These are phyloP conservation scores for Burhinus bistriatus DNA, from an alignment of 2,113 vertebrate genomes.

Conservation along the genomic window DNA sequence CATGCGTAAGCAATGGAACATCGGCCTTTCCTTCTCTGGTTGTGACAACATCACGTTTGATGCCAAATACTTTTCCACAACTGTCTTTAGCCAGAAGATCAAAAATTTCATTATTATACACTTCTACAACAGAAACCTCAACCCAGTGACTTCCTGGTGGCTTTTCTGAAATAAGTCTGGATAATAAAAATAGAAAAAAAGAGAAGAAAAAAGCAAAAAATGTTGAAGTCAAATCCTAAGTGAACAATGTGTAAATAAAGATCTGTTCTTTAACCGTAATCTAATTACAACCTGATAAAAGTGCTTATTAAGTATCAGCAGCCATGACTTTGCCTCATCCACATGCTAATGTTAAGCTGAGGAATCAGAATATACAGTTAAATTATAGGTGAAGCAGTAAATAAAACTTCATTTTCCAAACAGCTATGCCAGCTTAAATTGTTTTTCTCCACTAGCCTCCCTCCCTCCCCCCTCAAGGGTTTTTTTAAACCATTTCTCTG, in stretches of 20 bases:
- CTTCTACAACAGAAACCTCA: constrained; percentile 83
- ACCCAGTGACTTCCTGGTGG: constrained; percentile 69
- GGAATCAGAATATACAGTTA: background rate
- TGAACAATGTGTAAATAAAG: background rate
- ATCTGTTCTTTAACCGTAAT: background rate
- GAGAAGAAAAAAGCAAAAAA: background rate
- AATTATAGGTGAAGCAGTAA: background rate
- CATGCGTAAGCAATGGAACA: constrained; percentile 64
- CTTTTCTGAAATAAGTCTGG: constrained; percentile 83
- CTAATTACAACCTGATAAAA: background rate
- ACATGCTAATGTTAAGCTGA: background rate
- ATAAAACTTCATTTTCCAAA: constrained; percentile 8
- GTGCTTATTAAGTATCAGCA: background rate
- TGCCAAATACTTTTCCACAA: constrained; percentile 16
- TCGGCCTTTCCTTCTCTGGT: constrained; percentile 74
- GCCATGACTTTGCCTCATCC: background rate
- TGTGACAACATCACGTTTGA: constrained; percentile 74
- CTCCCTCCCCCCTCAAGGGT: background rate
- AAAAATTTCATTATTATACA: constrained; percentile 85
- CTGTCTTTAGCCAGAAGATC: constrained; percentile 83
- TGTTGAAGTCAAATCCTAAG: background rate
- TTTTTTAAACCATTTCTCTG: background rate
- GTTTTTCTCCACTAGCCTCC: background rate
- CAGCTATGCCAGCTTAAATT: background rate
- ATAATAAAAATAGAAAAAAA: background rate